Evolutionary conservation across 92 coral and sea anemone species (phyloP).

Genomic region (Heliopora coerulea): DNA sequence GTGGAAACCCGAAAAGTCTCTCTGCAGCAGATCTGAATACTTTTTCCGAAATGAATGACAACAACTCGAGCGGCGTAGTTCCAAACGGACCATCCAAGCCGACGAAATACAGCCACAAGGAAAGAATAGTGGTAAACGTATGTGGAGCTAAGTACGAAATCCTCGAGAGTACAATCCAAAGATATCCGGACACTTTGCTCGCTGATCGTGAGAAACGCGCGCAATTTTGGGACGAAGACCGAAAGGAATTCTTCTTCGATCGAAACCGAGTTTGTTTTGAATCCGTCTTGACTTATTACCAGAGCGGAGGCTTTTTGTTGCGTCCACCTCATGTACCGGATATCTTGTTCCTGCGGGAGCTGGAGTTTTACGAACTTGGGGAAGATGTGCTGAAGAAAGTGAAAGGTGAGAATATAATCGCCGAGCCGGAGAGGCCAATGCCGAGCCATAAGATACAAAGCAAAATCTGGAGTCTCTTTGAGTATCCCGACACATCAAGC

Average conservation of each 20-base stretch:
- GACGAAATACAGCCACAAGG: conserved; percentile 17
- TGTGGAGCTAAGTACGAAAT: conserved; percentile 92
- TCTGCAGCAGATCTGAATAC: conserved; percentile 1
- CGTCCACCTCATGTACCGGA: conserved; percentile 96
- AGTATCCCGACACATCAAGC: conserved; percentile 84
- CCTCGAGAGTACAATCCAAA: conserved; percentile 69
- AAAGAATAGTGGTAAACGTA: conserved; percentile 70
- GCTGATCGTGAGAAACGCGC: conserved; percentile 76
- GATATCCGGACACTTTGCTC: conserved; percentile 81
- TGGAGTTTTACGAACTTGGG: conserved; percentile 94
- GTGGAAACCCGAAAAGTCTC: too few species aligned
- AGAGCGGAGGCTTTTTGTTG: conserved; percentile 87
- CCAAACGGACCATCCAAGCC: conserved; percentile 19
- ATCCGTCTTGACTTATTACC: conserved; percentile 88
- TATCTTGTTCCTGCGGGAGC: conserved; percentile 76
- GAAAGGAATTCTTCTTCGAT: conserved; percentile 83
- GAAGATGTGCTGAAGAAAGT: conserved; percentile 85
- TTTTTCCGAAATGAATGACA: conserved; percentile 2
- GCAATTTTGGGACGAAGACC: conserved; percentile 75
- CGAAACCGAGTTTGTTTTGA: conserved; percentile 93
- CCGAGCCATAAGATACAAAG: conserved; percentile 65
- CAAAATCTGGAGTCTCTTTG: conserved; percentile 83
- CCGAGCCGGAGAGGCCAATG: conserved; percentile 59
- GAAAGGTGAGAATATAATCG: conserved; percentile 74
- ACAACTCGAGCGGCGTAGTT: neutral